Base-by-base conservation (phyloP, 2,888 invertebrate genomes). In the Tanytarsus gracilentus region DNA sequence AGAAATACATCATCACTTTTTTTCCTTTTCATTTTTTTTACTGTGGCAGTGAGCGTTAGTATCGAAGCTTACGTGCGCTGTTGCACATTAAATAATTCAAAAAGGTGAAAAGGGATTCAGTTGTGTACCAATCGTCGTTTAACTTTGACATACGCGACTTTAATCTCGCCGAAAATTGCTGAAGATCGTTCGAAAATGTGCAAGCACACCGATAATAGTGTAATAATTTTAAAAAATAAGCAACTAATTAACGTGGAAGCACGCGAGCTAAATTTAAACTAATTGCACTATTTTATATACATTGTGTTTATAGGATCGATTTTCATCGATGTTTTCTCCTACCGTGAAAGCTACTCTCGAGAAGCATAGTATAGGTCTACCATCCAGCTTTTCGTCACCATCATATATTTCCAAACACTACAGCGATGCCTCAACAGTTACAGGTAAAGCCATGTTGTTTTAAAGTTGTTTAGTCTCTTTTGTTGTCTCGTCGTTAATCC, bases 341-440 rank as follows among this genome's bases (percentile, higher is more conserved):
- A 55, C 16, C 21, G 55, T 55, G 8, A 33, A 55, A 55, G 23
- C 39, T 25, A 40, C 39, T 21, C 55, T 55, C 18, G 55, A 55
- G 23, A 55, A 55, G 55, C 55, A 55, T 40, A 44, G 44, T 23
- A 44, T 44, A 4, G 44, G 44, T 18, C 16, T 39, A 11, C 55
- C 53, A 53, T 33, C 27, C 23, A 40, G 39, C 39, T 55, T 52
- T 21, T 23, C 44, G 18, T 44, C 44, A 5, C 3, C 44, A 21
- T 26, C 50, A 51, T 14, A 33, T 21, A 26, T 44, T 23, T 23
- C 44, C 8, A 55, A 39, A 63, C 63, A 64, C 62, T 64, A 71
- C 62, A 65, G 66, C 59, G 74, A 74, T 66, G 73, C 67, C 29
- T 68, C 69, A 63, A 74, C 73, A 66, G 64, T 73, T 65, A 74